Conservation (phyloP, 2,888 invertebrate species). For the Chamaedrilus cognettii region DNA sequence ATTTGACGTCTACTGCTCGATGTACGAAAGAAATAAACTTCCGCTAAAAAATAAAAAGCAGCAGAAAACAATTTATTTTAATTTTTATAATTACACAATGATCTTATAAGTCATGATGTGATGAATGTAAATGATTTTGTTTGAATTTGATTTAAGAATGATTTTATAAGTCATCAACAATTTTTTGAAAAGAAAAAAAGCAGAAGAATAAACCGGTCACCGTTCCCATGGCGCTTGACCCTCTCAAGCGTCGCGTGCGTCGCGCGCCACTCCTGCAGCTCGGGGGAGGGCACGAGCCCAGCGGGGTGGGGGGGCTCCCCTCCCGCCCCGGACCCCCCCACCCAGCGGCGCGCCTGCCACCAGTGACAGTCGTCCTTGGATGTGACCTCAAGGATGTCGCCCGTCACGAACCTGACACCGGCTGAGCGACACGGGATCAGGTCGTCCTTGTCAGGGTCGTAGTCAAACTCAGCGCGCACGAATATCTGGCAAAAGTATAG, state of each 20-base stretch:
- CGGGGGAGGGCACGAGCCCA: conserved; percentile 97
- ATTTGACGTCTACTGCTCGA: too few species aligned
- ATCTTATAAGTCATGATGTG: background rate
- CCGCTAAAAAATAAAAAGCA: too few species aligned
- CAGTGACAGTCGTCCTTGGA: conserved; percentile 99
- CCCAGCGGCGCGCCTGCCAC: conserved; percentile 77
- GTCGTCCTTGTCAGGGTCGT: conserved; percentile 96
- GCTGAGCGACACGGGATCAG: conserved; percentile 99
- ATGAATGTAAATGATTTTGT: too few species aligned
- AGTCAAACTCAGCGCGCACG: conserved; percentile 97
- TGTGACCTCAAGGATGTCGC: conserved; percentile 86
- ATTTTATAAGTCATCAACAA: too few species aligned
- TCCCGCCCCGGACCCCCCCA: conserved; percentile 31
- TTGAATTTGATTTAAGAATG: too few species aligned
- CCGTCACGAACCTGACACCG: conserved; percentile 92
- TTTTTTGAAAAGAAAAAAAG: too few species aligned
- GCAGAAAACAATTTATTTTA: too few species aligned
- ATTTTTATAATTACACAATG: too few species aligned
- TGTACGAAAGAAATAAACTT: too few species aligned
- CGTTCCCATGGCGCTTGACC: conserved; percentile 96
- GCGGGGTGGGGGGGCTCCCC: conserved; percentile 69
- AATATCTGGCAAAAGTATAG: conserved; percentile 75
- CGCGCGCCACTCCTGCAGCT: conserved; percentile 97
- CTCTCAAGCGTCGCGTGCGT: conserved; percentile 93
- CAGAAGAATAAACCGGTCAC: too few species aligned